Percentiles rank a stretch among this genome's conserved stretches.
Evolutionary conservation across 2,888 invertebrate genomes (phyloP).

Genomic region (Cancer borealis): DNA sequence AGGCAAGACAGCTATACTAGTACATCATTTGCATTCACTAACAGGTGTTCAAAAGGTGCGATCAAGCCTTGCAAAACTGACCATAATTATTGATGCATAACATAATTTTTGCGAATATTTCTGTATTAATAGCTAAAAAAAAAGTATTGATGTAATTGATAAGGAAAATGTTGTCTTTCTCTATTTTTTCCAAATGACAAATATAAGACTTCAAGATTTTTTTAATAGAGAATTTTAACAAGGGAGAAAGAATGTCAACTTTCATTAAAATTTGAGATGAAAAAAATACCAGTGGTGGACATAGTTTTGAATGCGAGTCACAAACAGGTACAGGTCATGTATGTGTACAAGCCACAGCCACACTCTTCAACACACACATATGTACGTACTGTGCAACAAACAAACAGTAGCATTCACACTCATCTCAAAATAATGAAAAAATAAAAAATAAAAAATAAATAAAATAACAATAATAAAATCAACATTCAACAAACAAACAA

Average conservation of each 20-base stretch:
- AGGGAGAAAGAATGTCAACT: not conserved
- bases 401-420: conserved; percentile 34
- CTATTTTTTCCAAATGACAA: no score
- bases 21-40: not conserved
- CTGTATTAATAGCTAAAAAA: not conserved
- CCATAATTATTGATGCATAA: not conserved
- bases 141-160: not conserved
- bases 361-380: not conserved
- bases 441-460: conserved; percentile 47
- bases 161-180: not conserved
- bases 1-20: not conserved
- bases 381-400: not conserved
- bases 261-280: not conserved
- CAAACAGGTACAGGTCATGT: not conserved
- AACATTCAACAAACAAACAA: not conserved
- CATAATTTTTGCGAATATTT: not conserved
- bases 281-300: no score
- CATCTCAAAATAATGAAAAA: not conserved
- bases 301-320: not conserved
- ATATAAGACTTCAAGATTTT: no score
- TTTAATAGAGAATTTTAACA: no score
- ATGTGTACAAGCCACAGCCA: not conserved
- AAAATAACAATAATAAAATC: not conserved
- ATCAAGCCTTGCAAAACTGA: not conserved
- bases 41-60: not conserved